A percentile compares a stretch with the other conserved stretches of the same genome.
Conservation (phyloP, 2,113 vertebrate species). For the Microtus ochrogaster region DNA sequence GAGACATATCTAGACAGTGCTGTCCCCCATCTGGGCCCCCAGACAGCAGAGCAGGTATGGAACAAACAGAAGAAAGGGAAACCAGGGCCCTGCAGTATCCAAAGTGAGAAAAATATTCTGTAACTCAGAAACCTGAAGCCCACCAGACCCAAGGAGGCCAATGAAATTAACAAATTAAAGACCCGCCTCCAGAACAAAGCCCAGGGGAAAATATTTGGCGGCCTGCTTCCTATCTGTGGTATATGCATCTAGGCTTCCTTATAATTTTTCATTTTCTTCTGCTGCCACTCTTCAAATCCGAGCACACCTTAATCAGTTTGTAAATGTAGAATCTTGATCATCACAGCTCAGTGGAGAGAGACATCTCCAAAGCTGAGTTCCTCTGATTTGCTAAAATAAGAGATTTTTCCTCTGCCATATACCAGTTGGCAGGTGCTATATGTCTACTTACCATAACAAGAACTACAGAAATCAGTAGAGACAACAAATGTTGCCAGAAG, state of each 20-base stretch:
- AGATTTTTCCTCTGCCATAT: not conserved
- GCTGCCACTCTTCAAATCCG: not conserved
- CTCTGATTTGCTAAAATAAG: not conserved
- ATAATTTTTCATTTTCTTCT: not conserved
- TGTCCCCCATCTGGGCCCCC: slow-evolving; percentile 56
- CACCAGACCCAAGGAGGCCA: not conserved
- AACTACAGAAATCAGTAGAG: not conserved
- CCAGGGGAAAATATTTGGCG: not conserved
- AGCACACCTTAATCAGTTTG: not conserved
- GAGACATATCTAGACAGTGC: not conserved
- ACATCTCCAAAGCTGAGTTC: slow-evolving; percentile 28
- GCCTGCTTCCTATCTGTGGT: not conserved
- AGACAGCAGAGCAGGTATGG: slow-evolving; percentile 61
- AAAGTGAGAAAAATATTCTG: not conserved
- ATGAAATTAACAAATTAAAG: not conserved
- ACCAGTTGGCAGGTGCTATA: not conserved
- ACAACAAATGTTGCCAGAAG: not conserved
- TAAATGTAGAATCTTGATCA: not conserved
- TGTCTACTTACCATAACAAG: not conserved
- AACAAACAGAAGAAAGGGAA: slow-evolving; percentile 23
- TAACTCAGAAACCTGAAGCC: not conserved
- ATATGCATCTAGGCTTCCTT: accelerated
- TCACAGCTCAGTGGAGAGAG: not conserved
- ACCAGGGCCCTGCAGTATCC: not conserved
- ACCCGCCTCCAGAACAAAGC: not conserved